Conservation (phyloP, 2,888 invertebrate genomes). For the Acanthopleura granulata region DNA sequence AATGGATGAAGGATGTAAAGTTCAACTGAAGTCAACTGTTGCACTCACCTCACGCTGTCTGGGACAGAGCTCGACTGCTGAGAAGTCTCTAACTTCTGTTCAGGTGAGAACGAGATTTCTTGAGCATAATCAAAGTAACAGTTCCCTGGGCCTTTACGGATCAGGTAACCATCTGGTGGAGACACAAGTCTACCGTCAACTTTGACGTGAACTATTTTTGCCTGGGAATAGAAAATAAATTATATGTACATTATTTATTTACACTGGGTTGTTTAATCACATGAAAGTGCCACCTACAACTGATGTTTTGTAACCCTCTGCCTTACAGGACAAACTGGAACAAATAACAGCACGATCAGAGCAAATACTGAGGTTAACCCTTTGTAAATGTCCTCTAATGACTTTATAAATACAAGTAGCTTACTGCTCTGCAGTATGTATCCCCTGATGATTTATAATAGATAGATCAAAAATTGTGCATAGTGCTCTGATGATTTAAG, state of each 20-base stretch:
- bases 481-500: no score
- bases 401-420: constrained; percentile 85
- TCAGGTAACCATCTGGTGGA: constrained; percentile 71
- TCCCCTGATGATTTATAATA: no score
- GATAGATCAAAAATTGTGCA: no score
- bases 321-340: no score
- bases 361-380: no score
- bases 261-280: no score
- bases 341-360: no score
- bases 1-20: no score
- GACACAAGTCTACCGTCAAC: constrained; percentile 68
- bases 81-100: constrained; percentile 9
- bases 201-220: constrained; percentile 66
- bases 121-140: constrained; percentile 84
- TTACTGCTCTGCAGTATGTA: constrained; percentile 67
- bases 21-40: no score
- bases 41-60: background rate
- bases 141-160: constrained; percentile 83
- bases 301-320: no score
- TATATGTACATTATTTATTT: no score
- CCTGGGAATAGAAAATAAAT: constrained; percentile 50
- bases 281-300: no score
- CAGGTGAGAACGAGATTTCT: constrained; percentile 71
- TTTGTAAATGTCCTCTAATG: constrained; percentile 73
- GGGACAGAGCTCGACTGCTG: background rate